phyloP scores from a whole-genome alignment of 2,888 invertebrate genomes.

The Fabriciana adippe region DNA sequence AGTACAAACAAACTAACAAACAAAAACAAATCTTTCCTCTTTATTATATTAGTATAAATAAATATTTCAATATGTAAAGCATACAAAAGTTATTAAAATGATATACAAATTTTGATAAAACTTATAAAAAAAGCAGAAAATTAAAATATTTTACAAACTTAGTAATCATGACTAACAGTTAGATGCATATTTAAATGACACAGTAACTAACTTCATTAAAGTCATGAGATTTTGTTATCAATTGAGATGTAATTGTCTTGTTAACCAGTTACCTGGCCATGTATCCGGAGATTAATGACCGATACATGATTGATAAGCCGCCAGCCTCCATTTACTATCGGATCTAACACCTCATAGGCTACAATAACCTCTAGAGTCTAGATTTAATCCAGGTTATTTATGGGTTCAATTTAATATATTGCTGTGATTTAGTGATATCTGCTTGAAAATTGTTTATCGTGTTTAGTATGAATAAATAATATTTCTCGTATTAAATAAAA shows the following conservation, averaged over 20 bases:
- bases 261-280: background rate
- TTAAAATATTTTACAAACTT: too few species aligned
- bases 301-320: constrained; percentile 11
- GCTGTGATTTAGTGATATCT: background rate
- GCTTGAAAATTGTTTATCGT: background rate
- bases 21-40: too few species aligned
- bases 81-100: too few species aligned
- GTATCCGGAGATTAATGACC: constrained; percentile 4
- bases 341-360: background rate
- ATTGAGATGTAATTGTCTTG: background rate
- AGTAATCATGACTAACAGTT: too few species aligned
- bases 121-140: too few species aligned
- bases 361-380: constrained; percentile 1
- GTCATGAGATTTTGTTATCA: background rate
- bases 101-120: too few species aligned
- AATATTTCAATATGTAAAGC: too few species aligned
- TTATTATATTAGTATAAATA: too few species aligned
- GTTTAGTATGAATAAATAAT: background rate
- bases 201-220: background rate
- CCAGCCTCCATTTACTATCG: background rate
- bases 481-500: background rate
- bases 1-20: too few species aligned
- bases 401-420: background rate
- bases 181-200: too few species aligned
- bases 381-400: constrained; percentile 5